Percentiles rank a stretch among this genome's conserved stretches.
phyloP scores from a whole-genome alignment of 2,797 vertebrate species.

The Cetoscarus ocellatus region DNA sequence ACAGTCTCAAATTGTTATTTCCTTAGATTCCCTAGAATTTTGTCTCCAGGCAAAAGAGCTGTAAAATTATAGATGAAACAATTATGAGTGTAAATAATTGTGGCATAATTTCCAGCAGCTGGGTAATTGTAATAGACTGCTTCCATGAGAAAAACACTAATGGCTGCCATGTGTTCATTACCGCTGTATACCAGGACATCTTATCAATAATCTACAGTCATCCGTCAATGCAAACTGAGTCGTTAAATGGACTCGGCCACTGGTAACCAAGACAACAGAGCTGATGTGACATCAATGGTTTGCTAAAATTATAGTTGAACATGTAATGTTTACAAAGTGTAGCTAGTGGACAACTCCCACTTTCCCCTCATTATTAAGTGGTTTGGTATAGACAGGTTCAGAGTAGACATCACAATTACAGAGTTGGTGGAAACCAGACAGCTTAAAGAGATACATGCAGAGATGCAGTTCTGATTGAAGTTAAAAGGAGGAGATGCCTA shows the following conservation, averaged over 20 bases:
- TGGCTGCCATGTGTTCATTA: slow-evolving; percentile 30
- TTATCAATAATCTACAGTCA: slow-evolving; percentile 20
- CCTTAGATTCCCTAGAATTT: slow-evolving; percentile 1
- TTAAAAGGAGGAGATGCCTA: too few relatives aligned
- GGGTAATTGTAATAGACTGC: slow-evolving; percentile 26
- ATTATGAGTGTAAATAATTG: slow-evolving; percentile 52
- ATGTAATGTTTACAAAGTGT: background rate
- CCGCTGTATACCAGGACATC: slow-evolving; percentile 5
- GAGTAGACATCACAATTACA: too few relatives aligned
- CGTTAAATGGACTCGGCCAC: background rate
- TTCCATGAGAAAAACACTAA: slow-evolving; percentile 44
- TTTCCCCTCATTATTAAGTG: background rate
- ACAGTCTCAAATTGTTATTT: slow-evolving; percentile 13
- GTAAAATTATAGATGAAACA: slow-evolving; percentile 42
- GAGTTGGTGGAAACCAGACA: too few relatives aligned
- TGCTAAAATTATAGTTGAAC: background rate
- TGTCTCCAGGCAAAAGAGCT: slow-evolving; percentile 36
- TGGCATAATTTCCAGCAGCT: slow-evolving; percentile 39
- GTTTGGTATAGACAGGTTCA: too few relatives aligned
- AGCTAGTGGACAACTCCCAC: background rate
- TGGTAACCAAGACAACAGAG: slow-evolving; percentile 6
- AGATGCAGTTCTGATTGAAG: too few relatives aligned
- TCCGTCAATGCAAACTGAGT: slow-evolving; percentile 20
- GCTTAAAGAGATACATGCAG: too few relatives aligned
- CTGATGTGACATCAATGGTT: slow-evolving; percentile 1